Percentiles rank a stretch among this genome's conserved stretches.
Conservation (phyloP, 2,888 invertebrate genomes). For the Cephus runcator region DNA sequence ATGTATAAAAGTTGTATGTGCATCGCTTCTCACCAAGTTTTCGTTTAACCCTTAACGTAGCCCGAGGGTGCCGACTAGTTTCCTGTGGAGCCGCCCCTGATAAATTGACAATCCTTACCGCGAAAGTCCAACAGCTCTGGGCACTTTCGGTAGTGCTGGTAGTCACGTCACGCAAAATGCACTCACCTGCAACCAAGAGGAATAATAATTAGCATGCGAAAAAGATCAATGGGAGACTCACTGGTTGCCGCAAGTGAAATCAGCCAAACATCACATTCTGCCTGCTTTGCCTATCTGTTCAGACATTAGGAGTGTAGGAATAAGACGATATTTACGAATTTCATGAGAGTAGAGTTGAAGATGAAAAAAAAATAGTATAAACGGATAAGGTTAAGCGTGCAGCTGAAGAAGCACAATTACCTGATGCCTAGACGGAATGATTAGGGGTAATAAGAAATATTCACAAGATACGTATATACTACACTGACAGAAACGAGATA, state of each 20-base stretch:
- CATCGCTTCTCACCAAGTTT: slow-evolving; percentile 6
- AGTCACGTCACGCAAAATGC: slow-evolving; percentile 3
- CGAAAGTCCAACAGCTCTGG: not conserved
- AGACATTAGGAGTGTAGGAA: not conserved
- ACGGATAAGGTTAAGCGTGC: slow-evolving; percentile 2
- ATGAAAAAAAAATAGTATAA: too few species aligned
- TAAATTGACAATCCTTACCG: not conserved
- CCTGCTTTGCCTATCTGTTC: too few species aligned
- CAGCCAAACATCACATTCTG: not conserved
- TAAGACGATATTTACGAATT: not conserved
- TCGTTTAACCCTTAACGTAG: slow-evolving; percentile 28
- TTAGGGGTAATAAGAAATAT: not conserved
- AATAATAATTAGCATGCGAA: not conserved
- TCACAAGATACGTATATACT: slow-evolving; percentile 12
- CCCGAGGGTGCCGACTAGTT: slow-evolving; percentile 11
- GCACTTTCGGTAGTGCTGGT: not conserved
- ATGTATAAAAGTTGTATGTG: not conserved
- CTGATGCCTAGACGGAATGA: slow-evolving; percentile 15
- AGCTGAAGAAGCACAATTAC: slow-evolving; percentile 33
- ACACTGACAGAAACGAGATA: slow-evolving; percentile 29
- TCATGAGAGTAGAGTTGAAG: not conserved
- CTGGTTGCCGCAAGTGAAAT: not conserved
- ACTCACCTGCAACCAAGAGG: slow-evolving; percentile 29
- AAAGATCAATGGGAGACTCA: not conserved
- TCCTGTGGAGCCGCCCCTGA: not conserved